These are phyloP conservation scores for Sprattus sprattus DNA, from an alignment of 2,113 vertebrate genomes.

Conservation along the genomic window DNA sequence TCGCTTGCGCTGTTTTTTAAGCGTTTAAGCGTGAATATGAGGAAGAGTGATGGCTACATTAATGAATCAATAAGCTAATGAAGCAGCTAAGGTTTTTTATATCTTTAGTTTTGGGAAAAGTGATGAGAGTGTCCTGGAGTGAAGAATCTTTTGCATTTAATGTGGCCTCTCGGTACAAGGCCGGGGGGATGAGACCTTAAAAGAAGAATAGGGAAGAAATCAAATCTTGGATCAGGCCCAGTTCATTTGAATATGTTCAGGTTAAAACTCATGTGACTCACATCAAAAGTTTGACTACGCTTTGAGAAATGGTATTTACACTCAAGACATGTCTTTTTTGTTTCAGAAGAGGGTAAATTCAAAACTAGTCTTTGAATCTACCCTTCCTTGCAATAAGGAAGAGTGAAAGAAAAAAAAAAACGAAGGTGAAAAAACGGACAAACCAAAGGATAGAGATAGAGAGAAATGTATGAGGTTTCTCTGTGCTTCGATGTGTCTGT, in stretches of 20 bases:
- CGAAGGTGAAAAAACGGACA: background rate
- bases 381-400: background rate
- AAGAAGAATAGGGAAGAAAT: background rate
- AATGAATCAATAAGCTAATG: constrained; percentile 77
- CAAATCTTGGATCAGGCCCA: background rate
- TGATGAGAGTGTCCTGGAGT: background rate
- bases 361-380: no score
- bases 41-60: constrained; percentile 67
- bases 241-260: no score
- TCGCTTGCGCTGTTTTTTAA: constrained; percentile 48
- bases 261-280: background rate
- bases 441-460: background rate
- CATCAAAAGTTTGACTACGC: no score
- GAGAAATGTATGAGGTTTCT: background rate
- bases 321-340: no score
- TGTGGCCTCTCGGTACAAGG: background rate
- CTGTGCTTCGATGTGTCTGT: background rate
- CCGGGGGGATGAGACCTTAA: background rate
- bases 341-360: no score
- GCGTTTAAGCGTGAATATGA: constrained; percentile 62
- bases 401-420: background rate
- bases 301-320: no score
- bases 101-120: background rate
- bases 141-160: background rate
- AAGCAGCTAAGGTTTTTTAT: constrained; percentile 64